Base-by-base conservation (phyloP, 2,888 invertebrate species). In the Lampropteryx suffumata region DNA sequence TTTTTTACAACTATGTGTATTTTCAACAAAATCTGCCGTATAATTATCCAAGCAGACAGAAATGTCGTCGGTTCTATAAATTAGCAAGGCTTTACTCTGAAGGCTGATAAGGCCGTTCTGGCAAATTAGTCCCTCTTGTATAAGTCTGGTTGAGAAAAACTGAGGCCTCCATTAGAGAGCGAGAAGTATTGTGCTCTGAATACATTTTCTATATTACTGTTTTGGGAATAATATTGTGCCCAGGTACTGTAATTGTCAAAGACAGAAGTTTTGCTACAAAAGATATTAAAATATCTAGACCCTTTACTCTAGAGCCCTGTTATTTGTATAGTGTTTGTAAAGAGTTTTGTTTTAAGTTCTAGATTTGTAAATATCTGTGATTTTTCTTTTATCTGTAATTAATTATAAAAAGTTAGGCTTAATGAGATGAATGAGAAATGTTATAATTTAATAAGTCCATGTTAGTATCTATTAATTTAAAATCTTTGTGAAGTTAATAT, bases 31-130 rank as follows among this genome's bases (percentile, higher is more conserved):
- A 40, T 29, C 21, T 34, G 14, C 47, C 32, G 26, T 43, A 36
- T 40, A 36, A 33, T 32, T 32, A 41, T 37, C 42, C 33, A 30
- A 27, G 30, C 17, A n/a, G 40, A 33, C 43, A 46, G 50, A 17
- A 48, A 45, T 46, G 36, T 44, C 48, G 45, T 36, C 46, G 45
- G 32, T 36, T 14, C 55, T 37, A 50, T 54, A 59, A 56, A 56
- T 59, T 55, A 50, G 30, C 33, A 17, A 12, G 45, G 55, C 37
- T 50, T 55, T 42, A 35, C 45, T 8, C 30, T 32, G 28, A 39
- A 36, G 32, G 24, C 53, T 53, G 55, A 56, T 59, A 55, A 44
- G 46, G 32, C 27, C 29, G 28, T 39, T 53, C 34, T 45, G 40
- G 30, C 26, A 37, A 59, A 53, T 58, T 50, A 48, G 32, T 28